A percentile compares a stretch with the other conserved stretches of the same genome.
Conservation (phyloP, 1,140 invertebrate species). For the Drosophila ogumai region DNA sequence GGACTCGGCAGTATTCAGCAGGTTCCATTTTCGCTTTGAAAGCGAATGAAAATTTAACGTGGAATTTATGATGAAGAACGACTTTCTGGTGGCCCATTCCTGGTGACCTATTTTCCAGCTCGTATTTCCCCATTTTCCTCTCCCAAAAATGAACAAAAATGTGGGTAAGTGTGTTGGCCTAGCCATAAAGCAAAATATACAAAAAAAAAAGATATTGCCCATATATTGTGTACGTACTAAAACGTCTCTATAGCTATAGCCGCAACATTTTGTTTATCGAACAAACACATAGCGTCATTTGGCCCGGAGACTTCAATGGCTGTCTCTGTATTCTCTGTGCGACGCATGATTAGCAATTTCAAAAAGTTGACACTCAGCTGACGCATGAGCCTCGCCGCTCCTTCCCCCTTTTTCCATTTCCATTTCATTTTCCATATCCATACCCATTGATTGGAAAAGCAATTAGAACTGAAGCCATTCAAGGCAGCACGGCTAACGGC, state of each 20-base stretch:
- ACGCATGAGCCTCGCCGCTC: constrained; percentile 65
- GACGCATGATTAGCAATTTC: constrained; percentile 71
- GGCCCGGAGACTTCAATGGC: constrained; percentile 27
- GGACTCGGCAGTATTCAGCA: too few species aligned
- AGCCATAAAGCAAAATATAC: constrained; percentile 31
- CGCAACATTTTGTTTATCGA: constrained; percentile 65
- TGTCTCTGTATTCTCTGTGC: constrained; percentile 26
- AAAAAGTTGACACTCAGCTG: constrained; percentile 77
- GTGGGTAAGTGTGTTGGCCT: constrained; percentile 43
- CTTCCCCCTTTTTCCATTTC: not conserved
- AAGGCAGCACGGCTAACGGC: constrained; percentile 6
- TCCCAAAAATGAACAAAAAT: not conserved
- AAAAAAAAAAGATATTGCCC: constrained; percentile 33
- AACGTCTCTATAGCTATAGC: constrained; percentile 43
- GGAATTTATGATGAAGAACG: constrained; percentile 24
- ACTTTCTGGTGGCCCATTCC: constrained; percentile 4
- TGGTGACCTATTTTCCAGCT: constrained; percentile 37
- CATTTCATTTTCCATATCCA: not conserved
- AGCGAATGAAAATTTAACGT: constrained; percentile 6
- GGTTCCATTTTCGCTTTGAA: not conserved
- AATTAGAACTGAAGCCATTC: constrained; percentile 39
- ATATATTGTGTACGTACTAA: constrained; percentile 45
- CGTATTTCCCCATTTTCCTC: constrained; percentile 21
- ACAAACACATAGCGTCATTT: constrained; percentile 73
- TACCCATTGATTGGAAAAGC: constrained; percentile 42